Conservation (phyloP, 2,888 invertebrate species). For the Yponomeuta malinellus region DNA sequence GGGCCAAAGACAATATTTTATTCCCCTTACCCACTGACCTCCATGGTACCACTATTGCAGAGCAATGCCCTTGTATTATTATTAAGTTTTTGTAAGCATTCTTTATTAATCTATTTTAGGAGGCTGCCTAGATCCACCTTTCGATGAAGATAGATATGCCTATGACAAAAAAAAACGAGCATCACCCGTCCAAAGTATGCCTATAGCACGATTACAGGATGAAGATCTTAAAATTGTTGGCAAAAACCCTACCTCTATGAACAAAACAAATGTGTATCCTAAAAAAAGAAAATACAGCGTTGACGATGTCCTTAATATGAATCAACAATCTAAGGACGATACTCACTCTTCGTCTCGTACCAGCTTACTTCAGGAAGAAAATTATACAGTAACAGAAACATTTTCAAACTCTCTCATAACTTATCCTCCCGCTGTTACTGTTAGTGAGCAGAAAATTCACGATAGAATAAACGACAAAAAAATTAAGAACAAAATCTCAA, state of each 20-base stretch:
- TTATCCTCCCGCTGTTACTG: slow-evolving; percentile 38
- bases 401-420: slow-evolving; percentile 30
- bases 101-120: slow-evolving; percentile 37
- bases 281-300: not conserved
- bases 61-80: too few species aligned
- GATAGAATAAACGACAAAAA: slow-evolving; percentile 23
- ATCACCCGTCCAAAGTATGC: slow-evolving; percentile 15
- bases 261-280: not conserved
- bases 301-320: slow-evolving; percentile 14
- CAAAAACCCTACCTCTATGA: not conserved
- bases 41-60: too few species aligned
- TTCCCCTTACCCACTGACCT: too few species aligned
- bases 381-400: not conserved
- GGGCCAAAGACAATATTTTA: not conserved
- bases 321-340: not conserved
- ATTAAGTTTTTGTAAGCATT: not conserved
- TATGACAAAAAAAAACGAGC: slow-evolving; percentile 33
- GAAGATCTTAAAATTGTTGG: not conserved
- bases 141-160: slow-evolving; percentile 51
- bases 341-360: not conserved
- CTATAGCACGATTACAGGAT: not conserved
- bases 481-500: slow-evolving; percentile 22
- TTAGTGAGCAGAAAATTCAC: slow-evolving; percentile 24
- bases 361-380: slow-evolving; percentile 5
- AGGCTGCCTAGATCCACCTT: slow-evolving; percentile 63